Evolutionary conservation across 2,888 invertebrate species (phyloP).

Genomic region (Drosophila fulvimacula): DNA sequence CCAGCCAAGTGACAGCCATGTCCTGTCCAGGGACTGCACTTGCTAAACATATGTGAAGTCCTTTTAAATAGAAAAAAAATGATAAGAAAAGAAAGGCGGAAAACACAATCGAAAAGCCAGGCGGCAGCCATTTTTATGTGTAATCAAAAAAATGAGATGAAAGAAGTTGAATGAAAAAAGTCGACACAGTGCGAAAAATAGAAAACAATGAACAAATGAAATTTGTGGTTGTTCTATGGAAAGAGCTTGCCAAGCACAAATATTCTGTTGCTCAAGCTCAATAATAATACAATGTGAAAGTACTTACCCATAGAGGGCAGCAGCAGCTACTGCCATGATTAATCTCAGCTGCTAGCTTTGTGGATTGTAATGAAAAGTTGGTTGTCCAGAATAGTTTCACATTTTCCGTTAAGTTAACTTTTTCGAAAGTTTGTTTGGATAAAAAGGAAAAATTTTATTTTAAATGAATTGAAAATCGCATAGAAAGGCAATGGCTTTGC

Average conservation of each 20-base stretch:
- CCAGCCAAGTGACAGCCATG: constrained; percentile 6
- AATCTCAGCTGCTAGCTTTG: background rate
- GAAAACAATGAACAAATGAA: background rate
- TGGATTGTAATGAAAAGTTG: background rate
- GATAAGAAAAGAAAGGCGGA: background rate
- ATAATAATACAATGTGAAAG: background rate
- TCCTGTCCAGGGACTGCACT: constrained; percentile 12
- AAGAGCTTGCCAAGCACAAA: background rate
- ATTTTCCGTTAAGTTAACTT: background rate
- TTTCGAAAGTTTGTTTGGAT: background rate
- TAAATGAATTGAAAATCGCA: background rate
- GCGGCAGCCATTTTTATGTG: background rate
- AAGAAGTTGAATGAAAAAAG: constrained; percentile 11
- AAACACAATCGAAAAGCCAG: background rate
- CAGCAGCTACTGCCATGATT: background rate
- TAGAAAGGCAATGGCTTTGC: background rate
- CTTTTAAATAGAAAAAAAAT: background rate
- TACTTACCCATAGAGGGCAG: background rate
- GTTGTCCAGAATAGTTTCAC: background rate
- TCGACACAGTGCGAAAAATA: constrained; percentile 1
- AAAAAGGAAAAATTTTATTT: too few relatives aligned
- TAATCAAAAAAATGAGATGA: constrained; percentile 9
- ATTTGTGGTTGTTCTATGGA: background rate
- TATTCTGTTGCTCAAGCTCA: background rate
- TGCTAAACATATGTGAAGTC: constrained; percentile 1